Conservation (phyloP, 1,140 invertebrate species). For the Drosophila neocordata region DNA sequence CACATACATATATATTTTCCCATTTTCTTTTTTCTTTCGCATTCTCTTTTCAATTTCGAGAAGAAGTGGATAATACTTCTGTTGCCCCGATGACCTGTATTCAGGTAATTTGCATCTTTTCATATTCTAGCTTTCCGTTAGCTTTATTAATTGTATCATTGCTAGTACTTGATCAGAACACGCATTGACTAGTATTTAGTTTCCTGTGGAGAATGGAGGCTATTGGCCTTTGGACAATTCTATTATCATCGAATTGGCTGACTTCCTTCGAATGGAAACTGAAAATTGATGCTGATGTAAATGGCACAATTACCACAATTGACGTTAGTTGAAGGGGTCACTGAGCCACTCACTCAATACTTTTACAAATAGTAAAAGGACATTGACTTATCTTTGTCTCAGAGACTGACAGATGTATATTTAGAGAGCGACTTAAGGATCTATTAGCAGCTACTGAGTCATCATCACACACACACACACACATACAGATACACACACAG, state of each 20-base stretch:
- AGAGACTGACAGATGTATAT: background rate
- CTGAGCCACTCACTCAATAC: background rate
- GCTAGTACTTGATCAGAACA: background rate
- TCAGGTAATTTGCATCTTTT: background rate
- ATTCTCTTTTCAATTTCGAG: conserved; percentile 57
- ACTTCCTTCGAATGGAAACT: background rate
- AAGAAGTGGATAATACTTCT: conserved; percentile 56
- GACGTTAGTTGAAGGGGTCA: conserved; percentile 35
- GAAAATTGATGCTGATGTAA: background rate
- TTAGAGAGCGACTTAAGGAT: background rate
- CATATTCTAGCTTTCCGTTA: too few species aligned
- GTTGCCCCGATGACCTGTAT: background rate
- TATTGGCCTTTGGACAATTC: too few species aligned
- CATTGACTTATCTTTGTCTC: background rate
- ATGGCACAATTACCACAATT: conserved; percentile 37
- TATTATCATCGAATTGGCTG: too few species aligned
- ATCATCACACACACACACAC: background rate
- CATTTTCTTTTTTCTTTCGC: conserved; percentile 33
- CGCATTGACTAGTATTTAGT: too few species aligned
- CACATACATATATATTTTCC: too few species aligned
- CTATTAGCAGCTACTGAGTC: conserved; percentile 19
- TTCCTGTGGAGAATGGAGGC: too few species aligned
- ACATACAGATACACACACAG: too few species aligned
- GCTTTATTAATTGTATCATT: background rate
- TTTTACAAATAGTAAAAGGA: background rate